Percentiles rank a stretch among this genome's conserved stretches.
phyloP scores from a whole-genome alignment of 2,888 invertebrate species.

The Athalia rosae region DNA sequence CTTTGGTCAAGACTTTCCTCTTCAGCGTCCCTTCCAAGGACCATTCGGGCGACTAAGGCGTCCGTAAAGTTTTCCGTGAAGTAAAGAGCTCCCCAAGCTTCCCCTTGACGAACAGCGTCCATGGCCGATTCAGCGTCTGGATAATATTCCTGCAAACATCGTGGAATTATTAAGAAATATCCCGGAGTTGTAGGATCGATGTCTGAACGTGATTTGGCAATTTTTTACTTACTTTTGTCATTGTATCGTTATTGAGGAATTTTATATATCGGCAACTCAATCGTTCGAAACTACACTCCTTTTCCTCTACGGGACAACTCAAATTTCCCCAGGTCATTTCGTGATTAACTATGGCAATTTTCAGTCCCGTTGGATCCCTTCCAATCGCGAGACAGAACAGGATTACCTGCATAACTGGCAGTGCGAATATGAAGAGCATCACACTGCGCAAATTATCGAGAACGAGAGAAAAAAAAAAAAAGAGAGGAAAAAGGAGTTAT shows the following conservation, averaged over 20 bases:
- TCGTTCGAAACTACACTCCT: slow-evolving; percentile 82
- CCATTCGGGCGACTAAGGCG: slow-evolving; percentile 87
- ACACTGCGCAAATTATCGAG: slow-evolving; percentile 74
- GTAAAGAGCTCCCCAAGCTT: slow-evolving; percentile 92
- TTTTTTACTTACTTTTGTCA: slow-evolving; percentile 76
- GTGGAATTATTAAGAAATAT: background rate
- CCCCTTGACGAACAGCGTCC: slow-evolving; percentile 83
- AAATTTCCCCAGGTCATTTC: slow-evolving; percentile 76
- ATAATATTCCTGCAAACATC: slow-evolving; percentile 76
- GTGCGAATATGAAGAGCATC: slow-evolving; percentile 93
- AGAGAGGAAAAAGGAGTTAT: background rate
- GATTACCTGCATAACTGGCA: slow-evolving; percentile 96
- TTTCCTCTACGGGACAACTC: slow-evolving; percentile 74
- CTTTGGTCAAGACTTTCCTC: slow-evolving; percentile 91
- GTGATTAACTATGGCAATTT: slow-evolving; percentile 85
- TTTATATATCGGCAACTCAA: slow-evolving; percentile 88
- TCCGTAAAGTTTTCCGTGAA: slow-evolving; percentile 94
- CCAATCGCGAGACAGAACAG: slow-evolving; percentile 95
- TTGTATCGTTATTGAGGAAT: slow-evolving; percentile 83
- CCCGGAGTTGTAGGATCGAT: background rate
- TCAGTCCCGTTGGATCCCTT: slow-evolving; percentile 88
- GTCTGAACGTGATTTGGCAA: background rate
- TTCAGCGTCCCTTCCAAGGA: slow-evolving; percentile 87
- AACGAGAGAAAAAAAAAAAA: background rate
- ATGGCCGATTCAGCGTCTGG: slow-evolving; percentile 80